These are phyloP conservation scores for Edolisoma coerulescens DNA, from an alignment of 2,113 vertebrate species.

Conservation along the genomic window DNA sequence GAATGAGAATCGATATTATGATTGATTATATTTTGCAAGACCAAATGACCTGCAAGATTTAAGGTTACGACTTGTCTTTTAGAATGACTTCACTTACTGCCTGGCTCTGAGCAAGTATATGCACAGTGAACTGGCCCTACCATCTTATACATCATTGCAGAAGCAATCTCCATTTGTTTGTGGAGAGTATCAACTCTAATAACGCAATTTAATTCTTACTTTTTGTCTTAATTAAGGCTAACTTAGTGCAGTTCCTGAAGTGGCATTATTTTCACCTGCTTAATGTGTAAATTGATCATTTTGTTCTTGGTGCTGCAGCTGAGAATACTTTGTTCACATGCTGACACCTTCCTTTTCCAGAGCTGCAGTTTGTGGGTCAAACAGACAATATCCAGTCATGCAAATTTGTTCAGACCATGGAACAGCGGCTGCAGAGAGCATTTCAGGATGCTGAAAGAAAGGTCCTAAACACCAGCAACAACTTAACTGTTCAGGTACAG, in stretches of 20 bases:
- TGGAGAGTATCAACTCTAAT: not conserved
- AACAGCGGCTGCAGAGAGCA: conserved; percentile 88
- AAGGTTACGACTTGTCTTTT: not conserved
- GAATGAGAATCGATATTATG: not conserved
- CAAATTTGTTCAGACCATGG: conserved; percentile 93
- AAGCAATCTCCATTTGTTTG: not conserved
- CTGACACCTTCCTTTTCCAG: conserved; percentile 68
- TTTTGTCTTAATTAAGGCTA: not conserved
- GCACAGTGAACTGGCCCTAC: not conserved
- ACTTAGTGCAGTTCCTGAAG: not conserved
- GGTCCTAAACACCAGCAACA: conserved; percentile 79
- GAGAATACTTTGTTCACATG: not conserved
- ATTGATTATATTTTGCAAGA: not conserved
- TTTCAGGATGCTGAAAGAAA: conserved; percentile 90
- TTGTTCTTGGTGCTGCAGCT: not conserved
- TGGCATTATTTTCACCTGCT: not conserved
- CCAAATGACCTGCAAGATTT: not conserved
- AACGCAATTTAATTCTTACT: not conserved
- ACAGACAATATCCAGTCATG: conserved; percentile 89
- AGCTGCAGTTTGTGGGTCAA: conserved; percentile 91
- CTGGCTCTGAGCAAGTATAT: not conserved
- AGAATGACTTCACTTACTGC: not conserved
- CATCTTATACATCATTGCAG: not conserved
- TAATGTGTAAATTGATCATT: not conserved
- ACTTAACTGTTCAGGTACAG: conserved; percentile 87